phyloP scores from a whole-genome alignment of 2,113 vertebrate genomes.

The Manacus vitellinus region DNA sequence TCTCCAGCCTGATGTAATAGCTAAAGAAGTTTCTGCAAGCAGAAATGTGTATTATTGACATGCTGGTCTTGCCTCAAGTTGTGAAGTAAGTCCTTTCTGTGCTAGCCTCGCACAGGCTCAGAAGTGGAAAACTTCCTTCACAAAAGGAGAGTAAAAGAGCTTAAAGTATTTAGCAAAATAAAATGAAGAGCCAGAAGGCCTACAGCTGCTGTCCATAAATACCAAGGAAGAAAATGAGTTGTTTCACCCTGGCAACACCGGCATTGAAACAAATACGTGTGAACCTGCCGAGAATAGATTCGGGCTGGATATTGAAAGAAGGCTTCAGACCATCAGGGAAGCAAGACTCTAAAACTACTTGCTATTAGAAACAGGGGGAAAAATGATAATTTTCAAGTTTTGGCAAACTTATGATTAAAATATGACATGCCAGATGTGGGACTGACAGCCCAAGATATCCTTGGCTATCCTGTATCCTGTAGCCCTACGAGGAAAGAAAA shows the following conservation, averaged over 20 bases:
- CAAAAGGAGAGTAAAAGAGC: not conserved
- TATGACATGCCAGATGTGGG: not conserved
- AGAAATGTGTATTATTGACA: not conserved
- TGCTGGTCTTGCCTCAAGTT: not conserved
- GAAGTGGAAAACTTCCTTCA: not conserved
- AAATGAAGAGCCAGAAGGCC: not conserved
- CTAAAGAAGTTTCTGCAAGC: not conserved
- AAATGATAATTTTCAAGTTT: accelerated
- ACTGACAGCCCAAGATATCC: not conserved
- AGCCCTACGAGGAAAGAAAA: not conserved
- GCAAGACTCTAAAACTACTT: not conserved
- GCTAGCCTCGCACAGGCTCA: not conserved
- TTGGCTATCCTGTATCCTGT: not conserved
- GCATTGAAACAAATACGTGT: not conserved
- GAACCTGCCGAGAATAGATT: not conserved
- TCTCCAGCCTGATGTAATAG: not conserved
- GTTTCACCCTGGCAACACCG: not conserved
- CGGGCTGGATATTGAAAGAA: not conserved
- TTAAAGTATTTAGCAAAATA: not conserved
- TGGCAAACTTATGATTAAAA: not conserved
- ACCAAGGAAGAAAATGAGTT: not conserved
- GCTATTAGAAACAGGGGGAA: not conserved
- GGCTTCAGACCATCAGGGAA: not conserved
- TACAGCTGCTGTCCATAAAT: not conserved
- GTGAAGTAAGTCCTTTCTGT: not conserved